Evolutionary conservation across 1,140 invertebrate genomes (phyloP), one percentile per base, ranked within the genome.

Genomic region (Agraylea sexmaculata): DNA sequence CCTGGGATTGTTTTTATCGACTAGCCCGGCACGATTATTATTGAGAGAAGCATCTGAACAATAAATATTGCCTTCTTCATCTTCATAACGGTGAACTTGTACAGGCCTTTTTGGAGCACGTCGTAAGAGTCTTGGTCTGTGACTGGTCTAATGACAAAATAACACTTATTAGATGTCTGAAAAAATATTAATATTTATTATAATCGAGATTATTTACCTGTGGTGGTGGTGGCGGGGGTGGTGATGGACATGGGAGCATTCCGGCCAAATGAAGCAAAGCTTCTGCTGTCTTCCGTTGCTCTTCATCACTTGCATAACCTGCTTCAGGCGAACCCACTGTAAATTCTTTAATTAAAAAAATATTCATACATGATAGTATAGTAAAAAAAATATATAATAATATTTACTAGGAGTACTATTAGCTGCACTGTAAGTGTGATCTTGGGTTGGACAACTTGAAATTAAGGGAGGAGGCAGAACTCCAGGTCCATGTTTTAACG

Each of bases 401-500:
- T 25, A 25, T 7, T 7, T 25, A 25, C n/a, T 25, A n/a, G n/a
- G n/a, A 12, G 12, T 25, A 12, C 48, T 45, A 17, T 30, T 47
- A 10, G 41, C 33, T 8, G 45, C 45, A 25, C 44, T 50, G 36
- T 50, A 50, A 27, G 48, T 47, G 42, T 50, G 48, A 32, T 50
- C 48, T 32, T 50, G 48, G 12, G 42, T 50, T 10, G 48, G 42
- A 22, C 42, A 50, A 37, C 45, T 50, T n/a, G 45, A 47, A 16
- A 43, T 45, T 3, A 46, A 35, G 7, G 43, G 43, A 7, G 45
- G 42, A 11, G 41, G 46, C 13, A 67, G 52, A 11, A 67, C 62
- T 2, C 54, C 55, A 45, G 74, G 71, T 13, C 74, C 80, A 54
- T 81, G 79, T 61, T 85, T 85, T 51, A 86, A 74, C 13, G 80